Conservation (phyloP, 2,113 vertebrate species). For the Poeciliopsis turrubarensis region DNA sequence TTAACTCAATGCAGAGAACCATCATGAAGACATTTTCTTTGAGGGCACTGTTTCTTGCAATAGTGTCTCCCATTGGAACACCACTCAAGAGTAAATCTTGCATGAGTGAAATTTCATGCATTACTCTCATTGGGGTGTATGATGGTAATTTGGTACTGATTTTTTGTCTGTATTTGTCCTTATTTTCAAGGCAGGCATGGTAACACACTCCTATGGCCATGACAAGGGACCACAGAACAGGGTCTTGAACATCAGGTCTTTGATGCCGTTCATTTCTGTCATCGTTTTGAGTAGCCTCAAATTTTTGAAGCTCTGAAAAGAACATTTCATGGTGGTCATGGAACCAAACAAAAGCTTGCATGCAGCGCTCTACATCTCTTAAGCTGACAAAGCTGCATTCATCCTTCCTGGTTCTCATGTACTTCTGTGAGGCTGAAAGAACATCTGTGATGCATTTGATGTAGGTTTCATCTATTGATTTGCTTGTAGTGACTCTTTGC, state of each 20-base stretch:
- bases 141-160: constrained; percentile 79
- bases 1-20: constrained; percentile 94
- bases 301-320: constrained; percentile 74
- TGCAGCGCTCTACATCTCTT: constrained; percentile 94
- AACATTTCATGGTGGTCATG: constrained; percentile 73
- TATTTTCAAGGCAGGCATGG: constrained; percentile 89
- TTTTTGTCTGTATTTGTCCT: constrained; percentile 79
- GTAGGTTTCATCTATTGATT: neutral
- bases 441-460: constrained; percentile 73
- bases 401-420: constrained; percentile 84
- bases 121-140: constrained; percentile 74
- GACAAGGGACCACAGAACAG: constrained; percentile 87
- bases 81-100: constrained; percentile 90
- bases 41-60: constrained; percentile 91
- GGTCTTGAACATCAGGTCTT: constrained; percentile 43
- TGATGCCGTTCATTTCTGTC: constrained; percentile 15
- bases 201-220: constrained; percentile 91
- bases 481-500: constrained; percentile 77
- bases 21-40: constrained; percentile 99
- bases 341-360: constrained; percentile 91
- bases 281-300: constrained; percentile 16
- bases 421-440: constrained; percentile 88
- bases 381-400: constrained; percentile 95
- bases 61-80: constrained; percentile 84
- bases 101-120: constrained; percentile 84